A percentile compares a stretch with the other conserved stretches of the same genome.
Evolutionary conservation across 2,113 vertebrate species (phyloP).

Genomic region (Notothenia coriiceps): DNA sequence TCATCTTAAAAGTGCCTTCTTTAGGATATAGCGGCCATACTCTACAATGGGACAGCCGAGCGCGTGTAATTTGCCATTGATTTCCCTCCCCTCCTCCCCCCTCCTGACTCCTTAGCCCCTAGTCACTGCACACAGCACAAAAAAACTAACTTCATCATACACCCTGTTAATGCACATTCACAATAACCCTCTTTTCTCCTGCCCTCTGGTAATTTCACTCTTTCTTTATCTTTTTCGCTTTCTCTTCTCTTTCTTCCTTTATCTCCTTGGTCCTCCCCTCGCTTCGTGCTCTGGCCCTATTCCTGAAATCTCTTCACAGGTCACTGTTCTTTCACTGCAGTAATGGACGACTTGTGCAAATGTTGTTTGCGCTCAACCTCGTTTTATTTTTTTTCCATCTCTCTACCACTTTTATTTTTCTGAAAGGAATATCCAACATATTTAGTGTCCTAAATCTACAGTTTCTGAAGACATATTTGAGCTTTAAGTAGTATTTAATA

Average conservation of each 20-base stretch:
- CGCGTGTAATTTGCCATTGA: conserved; percentile 96
- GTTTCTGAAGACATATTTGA: background rate
- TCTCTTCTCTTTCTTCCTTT: conserved; percentile 59
- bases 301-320: conserved; percentile 88
- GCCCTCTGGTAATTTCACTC: conserved; percentile 86
- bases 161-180: conserved; percentile 89
- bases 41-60: conserved; percentile 91
- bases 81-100: conserved; percentile 80
- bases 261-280: conserved; percentile 30
- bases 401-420: conserved; percentile 17
- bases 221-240: conserved; percentile 74
- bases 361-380: conserved; percentile 22
- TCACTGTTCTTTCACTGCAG: conserved; percentile 81
- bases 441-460: background rate
- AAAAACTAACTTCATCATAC: conserved; percentile 90
- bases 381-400: conserved; percentile 14
- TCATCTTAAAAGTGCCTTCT: conserved; percentile 88
- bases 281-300: conserved; percentile 28
- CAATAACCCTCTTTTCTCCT: conserved; percentile 85
- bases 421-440: conserved; percentile 6
- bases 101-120: conserved; percentile 89
- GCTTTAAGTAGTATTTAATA: background rate
- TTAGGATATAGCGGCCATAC: conserved; percentile 90
- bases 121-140: conserved; percentile 88
- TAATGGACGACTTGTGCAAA: conserved; percentile 66